Evolutionary conservation across 2,797 vertebrate species (phyloP).

Genomic region (Hozukius guyotensis): DNA sequence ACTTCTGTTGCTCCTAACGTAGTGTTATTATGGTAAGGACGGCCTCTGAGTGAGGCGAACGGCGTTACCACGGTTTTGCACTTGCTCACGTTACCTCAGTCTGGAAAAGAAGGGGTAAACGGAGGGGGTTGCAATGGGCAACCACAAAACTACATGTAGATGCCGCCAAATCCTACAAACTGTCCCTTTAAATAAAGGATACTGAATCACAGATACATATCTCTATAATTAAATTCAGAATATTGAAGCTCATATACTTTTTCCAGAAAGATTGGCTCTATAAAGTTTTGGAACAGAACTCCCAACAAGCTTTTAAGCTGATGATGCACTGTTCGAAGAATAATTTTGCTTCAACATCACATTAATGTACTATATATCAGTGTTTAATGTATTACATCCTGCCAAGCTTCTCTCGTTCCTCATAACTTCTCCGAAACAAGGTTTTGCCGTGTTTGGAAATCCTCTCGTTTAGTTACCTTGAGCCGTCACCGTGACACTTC

Average conservation of each 20-base stretch:
- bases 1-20: no score
- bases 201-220: not conserved
- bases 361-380: not conserved
- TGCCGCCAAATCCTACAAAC: no score
- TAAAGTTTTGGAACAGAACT: not conserved
- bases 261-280: not conserved
- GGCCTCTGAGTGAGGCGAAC: no score
- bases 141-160: no score
- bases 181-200: not conserved
- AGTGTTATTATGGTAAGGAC: no score
- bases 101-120: no score
- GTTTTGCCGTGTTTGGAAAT: conserved; percentile 2
- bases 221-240: not conserved
- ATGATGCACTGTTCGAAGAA: not conserved
- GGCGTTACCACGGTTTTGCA: fast-evolving
- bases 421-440: not conserved
- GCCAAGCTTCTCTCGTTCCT: not conserved
- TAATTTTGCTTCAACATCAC: not conserved
- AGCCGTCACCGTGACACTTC: conserved; percentile 11
- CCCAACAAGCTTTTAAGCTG: not conserved
- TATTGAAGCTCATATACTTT: not conserved
- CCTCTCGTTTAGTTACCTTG: conserved; percentile 3
- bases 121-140: no score
- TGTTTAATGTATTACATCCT: not conserved
- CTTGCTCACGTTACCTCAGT: no score